These are phyloP conservation scores for Neodiprion pinetum DNA, from an alignment of 1,140 invertebrate genomes.

Conservation along the genomic window DNA sequence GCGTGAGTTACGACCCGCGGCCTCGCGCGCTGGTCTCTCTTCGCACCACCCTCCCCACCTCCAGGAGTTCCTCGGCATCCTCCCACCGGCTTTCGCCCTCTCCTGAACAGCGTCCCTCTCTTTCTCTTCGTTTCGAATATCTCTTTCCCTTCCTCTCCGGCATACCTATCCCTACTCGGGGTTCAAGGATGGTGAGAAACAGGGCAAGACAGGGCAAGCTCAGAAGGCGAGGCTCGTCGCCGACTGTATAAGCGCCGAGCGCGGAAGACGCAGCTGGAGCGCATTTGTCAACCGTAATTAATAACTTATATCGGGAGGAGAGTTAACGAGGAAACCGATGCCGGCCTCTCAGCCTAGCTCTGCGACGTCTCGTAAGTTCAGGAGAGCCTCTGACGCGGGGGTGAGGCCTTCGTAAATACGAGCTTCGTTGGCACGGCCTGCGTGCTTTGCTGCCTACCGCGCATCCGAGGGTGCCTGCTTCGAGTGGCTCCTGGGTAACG, in stretches of 20 bases:
- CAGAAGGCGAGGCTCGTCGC: neutral
- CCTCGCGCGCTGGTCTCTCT: slow-evolving; percentile 46
- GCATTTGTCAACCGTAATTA: slow-evolving; percentile 55
- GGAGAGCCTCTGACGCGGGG: neutral
- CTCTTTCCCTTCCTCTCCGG: slow-evolving; percentile 26
- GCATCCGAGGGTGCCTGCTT: neutral
- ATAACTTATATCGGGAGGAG: slow-evolving; percentile 45
- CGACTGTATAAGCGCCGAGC: neutral
- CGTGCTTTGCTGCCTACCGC: neutral
- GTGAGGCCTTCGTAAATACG: neutral
- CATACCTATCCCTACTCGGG: neutral
- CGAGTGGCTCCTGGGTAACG: neutral
- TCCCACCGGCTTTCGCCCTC: neutral
- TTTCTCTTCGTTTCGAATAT: slow-evolving; percentile 13
- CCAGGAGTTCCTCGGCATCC: neutral
- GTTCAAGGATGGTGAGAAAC: neutral
- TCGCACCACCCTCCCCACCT: slow-evolving; percentile 18
- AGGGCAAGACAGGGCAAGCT: neutral
- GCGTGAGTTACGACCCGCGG: slow-evolving; percentile 60
- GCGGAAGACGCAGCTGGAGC: slow-evolving; percentile 46
- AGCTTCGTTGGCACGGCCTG: neutral
- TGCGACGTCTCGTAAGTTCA: neutral
- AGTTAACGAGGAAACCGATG: slow-evolving; percentile 51
- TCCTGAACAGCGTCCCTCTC: slow-evolving; percentile 18
- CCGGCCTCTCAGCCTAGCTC: slow-evolving; percentile 8